Evolutionary conservation across 2,888 invertebrate species (phyloP), one percentile per base, ranked within the genome.

Genomic region (Cheilosia scutellata): DNA sequence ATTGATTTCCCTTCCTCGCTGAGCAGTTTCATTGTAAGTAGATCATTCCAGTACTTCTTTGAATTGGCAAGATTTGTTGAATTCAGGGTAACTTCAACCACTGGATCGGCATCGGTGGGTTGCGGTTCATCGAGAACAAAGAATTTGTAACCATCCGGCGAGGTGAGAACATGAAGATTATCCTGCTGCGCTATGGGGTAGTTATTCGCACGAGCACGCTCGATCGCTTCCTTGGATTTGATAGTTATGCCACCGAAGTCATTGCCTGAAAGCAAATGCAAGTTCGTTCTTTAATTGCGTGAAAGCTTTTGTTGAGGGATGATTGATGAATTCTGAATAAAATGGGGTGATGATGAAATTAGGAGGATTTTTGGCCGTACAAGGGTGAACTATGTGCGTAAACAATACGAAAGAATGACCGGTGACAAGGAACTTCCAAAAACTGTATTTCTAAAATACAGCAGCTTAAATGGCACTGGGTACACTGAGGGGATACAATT

Each of bases 111-210:
- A 88, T 95, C 93, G 27, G 89, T 89, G 1, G 96, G 95, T 91
- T 96, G 95, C 29, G 95, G 93, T 91, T 96, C 95, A 90, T 97
- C 94, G 65, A 96, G 92, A 68, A 99, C 94, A 89, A 94, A 95
- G 92, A 98, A 98, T 89, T 95, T 96, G 91, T 98, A 98, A 49
- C 98, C 99, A 89, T 98, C 98, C 5, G 99, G 99, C 55, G 98
- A 98, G 90, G 95, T 94, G 0, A 98, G 89, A 88, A 95, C 93
- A 88, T 94, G 94, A 16, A 92, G 89, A 29, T 94, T 95, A 88
- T 95, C 93, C 68, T 95, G 94, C 88, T 95, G 94, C 27, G 93
- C 92, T 0, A 96, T 91, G 0, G 97, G 96, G 95, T 97, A 98
- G 70, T 95, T 94, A 62, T 94, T 92, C 1, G 93, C 90, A 58